Conservation (phyloP, 1,140 invertebrate species). For the Atta texana region DNA sequence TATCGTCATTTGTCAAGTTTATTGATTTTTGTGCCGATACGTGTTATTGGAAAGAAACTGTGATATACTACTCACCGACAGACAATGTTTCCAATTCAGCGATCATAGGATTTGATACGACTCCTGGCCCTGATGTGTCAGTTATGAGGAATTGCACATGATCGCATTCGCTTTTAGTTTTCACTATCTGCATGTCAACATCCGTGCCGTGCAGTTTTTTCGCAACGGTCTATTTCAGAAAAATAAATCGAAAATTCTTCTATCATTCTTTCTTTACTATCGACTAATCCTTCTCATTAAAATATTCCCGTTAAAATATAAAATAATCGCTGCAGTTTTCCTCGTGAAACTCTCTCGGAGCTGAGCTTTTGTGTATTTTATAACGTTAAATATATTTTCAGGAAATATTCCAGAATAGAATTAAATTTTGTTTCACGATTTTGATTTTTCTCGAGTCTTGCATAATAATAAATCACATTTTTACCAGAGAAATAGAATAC, state of each 20-base stretch:
- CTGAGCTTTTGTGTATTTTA: not conserved
- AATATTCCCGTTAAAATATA: not conserved
- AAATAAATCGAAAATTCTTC: conserved; percentile 1
- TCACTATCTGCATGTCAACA: conserved; percentile 95
- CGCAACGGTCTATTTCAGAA: conserved; percentile 92
- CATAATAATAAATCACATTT: conserved; percentile 40
- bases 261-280: not conserved
- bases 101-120: conserved; percentile 88
- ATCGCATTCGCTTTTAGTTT: conserved; percentile 95
- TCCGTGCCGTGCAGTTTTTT: conserved; percentile 96
- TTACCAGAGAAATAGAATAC: conserved; percentile 84
- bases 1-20: not conserved
- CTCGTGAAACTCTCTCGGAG: not conserved
- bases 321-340: not conserved
- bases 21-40: not conserved
- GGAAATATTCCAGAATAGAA: not conserved
- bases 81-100: conserved; percentile 91
- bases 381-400: conserved; percentile 8
- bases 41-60: not conserved
- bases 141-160: conserved; percentile 98
- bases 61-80: conserved; percentile 87
- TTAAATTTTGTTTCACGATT: not conserved
- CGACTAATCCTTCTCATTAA: not conserved
- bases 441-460: not conserved
- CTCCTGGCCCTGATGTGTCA: conserved; percentile 90